Evolutionary conservation across 1,140 invertebrate species (phyloP), one percentile per base, ranked within the genome.

Genomic region (Littorina saxatilis): DNA sequence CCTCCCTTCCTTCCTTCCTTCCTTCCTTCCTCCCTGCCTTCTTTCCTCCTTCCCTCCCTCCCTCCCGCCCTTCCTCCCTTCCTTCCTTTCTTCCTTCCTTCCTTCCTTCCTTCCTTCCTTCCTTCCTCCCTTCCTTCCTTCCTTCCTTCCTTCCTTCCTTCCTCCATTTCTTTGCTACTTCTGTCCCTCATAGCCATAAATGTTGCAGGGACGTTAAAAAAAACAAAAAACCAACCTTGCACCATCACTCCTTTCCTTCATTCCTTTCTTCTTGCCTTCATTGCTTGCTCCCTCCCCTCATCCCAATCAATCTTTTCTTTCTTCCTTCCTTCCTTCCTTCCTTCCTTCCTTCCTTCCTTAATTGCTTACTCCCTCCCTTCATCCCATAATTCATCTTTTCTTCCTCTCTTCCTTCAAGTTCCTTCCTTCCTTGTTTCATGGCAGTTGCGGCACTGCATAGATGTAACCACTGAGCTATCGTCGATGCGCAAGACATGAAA

Each of bases 11-110:
- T 7, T 77, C 32, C 50, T 32, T 77, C 32, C 50, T 32, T 77
- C 32, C 35, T 23, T 63, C 39, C 43, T 3, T 47, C 58, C 61
- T 27, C 27, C 58, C 35, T 29, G n/a, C 27, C 37, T 29, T 50
- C 23, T 27, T 4, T 40, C 23, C 77, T 66, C 70, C 63, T 63
- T 70, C 70, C 63, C 78, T n/a, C n/a, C n/a, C n/a, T n/a, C n/a
- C n/a, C n/a, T n/a, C n/a, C n/a, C n/a, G n/a, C n/a, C n/a, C n/a
- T 79, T 79, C 63, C 78, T 47, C 70, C 63, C 78, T 70, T 79
- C 43, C 78, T 52, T 79, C 43, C 78, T 52, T 79, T 29, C 78
- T 70, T 79, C 63, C 63, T 47, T 79, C 63, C 78, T 70, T 79
- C 63, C 78, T 70, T 66, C 63, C 78, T 70, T 66, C 63, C 78